Evolutionary conservation across 2,113 vertebrate genomes (phyloP), one percentile per base, ranked within the genome.

Genomic region (Carassius carassius): DNA sequence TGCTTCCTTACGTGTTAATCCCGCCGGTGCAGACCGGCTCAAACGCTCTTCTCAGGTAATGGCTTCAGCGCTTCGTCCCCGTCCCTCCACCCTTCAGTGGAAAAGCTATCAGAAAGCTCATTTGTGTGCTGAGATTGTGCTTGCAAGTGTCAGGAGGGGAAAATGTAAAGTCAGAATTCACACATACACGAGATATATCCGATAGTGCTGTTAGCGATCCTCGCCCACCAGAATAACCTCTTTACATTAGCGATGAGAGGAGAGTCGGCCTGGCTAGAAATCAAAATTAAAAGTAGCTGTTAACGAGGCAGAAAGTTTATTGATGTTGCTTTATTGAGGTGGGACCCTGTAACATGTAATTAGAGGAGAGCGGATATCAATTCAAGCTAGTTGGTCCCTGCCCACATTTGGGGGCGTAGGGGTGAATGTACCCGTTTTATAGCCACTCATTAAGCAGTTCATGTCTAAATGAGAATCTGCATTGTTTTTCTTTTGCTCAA

Each of bases 271-370:
- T 75, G 84, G 83, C 72, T 82, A 58, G 56, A 76, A 78, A 69
- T 84, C 32, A 72, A 65, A 83, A 83, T 76, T 25, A 80, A 72
- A 75, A 75, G 81, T 70, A 78, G 81, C 81, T 77, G 84, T 49
- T 88, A 88, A 88, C 86, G 76, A 88, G 76, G 35, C 67, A 80
- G 84, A 88, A 84, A 62, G 81, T 83, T 81, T 86, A 86, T 76
- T 85, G 80, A 76, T 83, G 70, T 60, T 35, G 60, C 84, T 76
- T 88, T 88, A 88, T 88, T 88, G 76, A 88, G 85, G 81, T 86
- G 87, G 87, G 87, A 88, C 76, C 3, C 60, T 44, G 67, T 79
- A 80, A 75, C 67, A 85, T 88, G 84, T 80, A 88, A 88, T 88
- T 88, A 85, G 87, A 16, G 76, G 69, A 83, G 79, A 75, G 84